Percentiles rank a stretch among this genome's conserved stretches.
phyloP scores from a whole-genome alignment of 1,140 invertebrate genomes.

The Samia ricini region DNA sequence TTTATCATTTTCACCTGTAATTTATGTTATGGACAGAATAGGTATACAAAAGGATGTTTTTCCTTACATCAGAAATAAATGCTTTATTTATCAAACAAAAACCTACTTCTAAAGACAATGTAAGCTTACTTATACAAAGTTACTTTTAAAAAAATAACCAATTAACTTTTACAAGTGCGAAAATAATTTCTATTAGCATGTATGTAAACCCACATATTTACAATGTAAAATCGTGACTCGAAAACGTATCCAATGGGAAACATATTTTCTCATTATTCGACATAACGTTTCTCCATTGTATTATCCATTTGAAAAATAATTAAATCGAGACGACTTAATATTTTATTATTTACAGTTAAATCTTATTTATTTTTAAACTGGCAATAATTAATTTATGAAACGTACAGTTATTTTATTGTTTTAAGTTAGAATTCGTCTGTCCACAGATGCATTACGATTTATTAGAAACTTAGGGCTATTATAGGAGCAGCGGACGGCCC shows the following conservation, averaged over 20 bases:
- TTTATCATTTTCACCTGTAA: too few species aligned
- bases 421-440: too few species aligned
- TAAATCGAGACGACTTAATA: not conserved
- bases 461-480: too few species aligned
- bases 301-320: slow-evolving; percentile 13
- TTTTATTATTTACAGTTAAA: not conserved
- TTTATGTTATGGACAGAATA: too few species aligned
- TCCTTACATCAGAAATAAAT: too few species aligned
- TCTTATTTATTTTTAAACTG: not conserved
- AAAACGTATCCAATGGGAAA: slow-evolving; percentile 30
- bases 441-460: too few species aligned
- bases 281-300: slow-evolving; percentile 19
- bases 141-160: slow-evolving; percentile 1
- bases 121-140: too few species aligned
- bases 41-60: too few species aligned
- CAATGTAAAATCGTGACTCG: slow-evolving; percentile 28
- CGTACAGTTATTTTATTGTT: too few species aligned
- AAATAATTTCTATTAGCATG: slow-evolving; percentile 5
- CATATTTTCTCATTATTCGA: slow-evolving; percentile 6
- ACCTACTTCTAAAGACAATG: too few species aligned
- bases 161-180: slow-evolving; percentile 14
- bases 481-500: too few species aligned
- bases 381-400: not conserved
- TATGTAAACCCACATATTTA: slow-evolving; percentile 20
- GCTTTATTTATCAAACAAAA: too few species aligned